phyloP scores from a whole-genome alignment of 37 sponge, comb jelly and placozoan species.

The Hexactinellida sp. region DNA sequence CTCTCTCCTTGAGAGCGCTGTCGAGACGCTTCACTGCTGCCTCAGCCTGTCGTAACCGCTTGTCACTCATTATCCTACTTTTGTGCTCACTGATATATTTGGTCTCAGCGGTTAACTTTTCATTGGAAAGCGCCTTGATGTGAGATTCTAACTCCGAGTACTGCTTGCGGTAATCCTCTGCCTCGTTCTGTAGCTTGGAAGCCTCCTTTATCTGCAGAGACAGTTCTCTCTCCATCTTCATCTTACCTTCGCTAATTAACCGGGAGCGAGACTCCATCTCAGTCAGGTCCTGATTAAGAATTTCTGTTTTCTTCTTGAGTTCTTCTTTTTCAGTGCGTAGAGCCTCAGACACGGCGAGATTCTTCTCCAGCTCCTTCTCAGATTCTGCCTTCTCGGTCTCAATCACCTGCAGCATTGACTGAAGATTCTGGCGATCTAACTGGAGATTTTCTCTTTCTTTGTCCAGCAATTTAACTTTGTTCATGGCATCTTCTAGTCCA shows the following conservation, averaged over 20 bases:
- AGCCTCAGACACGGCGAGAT: background rate
- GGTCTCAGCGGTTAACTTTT: conserved; percentile 29
- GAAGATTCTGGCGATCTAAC: background rate
- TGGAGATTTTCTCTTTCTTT: background rate
- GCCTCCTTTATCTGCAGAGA: background rate
- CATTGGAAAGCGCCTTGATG: background rate
- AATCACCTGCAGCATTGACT: background rate
- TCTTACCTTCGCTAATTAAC: background rate
- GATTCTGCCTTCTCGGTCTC: background rate
- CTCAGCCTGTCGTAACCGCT: conserved; percentile 71
- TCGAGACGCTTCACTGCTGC: conserved; percentile 89
- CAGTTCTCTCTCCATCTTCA: background rate
- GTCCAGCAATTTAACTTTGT: conserved; percentile 18
- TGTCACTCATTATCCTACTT: conserved; percentile 67
- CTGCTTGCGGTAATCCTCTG: conserved; percentile 1
- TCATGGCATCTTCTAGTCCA: conserved; percentile 55
- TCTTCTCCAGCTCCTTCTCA: background rate
- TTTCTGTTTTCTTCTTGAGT: background rate
- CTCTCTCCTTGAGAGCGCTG: conserved; percentile 79
- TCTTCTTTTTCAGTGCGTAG: background rate
- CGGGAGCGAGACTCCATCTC: background rate
- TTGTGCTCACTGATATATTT: conserved; percentile 51
- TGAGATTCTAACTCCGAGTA: background rate
- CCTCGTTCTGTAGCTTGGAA: background rate
- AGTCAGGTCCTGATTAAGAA: background rate